Base-by-base conservation (phyloP, 2,888 invertebrate genomes). In the Drosophila phalerata region DNA sequence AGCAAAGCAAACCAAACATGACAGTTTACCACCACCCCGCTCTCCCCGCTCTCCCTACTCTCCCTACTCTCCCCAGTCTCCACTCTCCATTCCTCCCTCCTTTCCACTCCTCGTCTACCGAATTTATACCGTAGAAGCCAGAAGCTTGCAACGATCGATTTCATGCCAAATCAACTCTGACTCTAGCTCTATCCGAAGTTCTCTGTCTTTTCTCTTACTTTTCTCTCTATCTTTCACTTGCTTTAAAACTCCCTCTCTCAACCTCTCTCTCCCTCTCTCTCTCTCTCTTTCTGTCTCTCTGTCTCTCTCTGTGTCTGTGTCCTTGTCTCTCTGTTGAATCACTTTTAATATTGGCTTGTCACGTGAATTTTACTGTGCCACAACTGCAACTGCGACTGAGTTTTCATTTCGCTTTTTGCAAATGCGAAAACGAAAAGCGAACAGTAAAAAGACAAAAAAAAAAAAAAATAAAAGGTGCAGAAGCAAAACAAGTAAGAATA, bases 261-360 rank as follows among this genome's bases (percentile, higher is more conserved):
- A 5, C 5, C 15, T 9, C 6, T 49, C 10, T 25, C 1, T 28
- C 22, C 58, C 9, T 28, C 19, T 22, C 32, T 25, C n/a, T n/a
- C n/a, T 22, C 22, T 4, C 22, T 22, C 3, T 22, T 5, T 6
- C 28, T 28, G 28, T 28, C 15, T 9, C 6, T 49, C 10, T 25
- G 1, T 28, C 22, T 62, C 9, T 28, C 19, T 22, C 32, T 25
- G 5, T 42, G 43, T 19, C 30, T 55, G 38, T 57, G 45, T 43
- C 66, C 25, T 42, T 71, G 56, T 30, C 52, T 51, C 61, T 71
- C 85, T 66, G 69, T 62, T 81, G 79, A 87, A 85, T 83, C 88
- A 81, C 81, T 76, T 83, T 83, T 87, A 85, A 83, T 85, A 87
- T 87, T 87, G 77, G 82, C 88, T 81, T 87, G 85, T 85, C 88